Evolutionary conservation across 2,888 invertebrate genomes (phyloP).

Genomic region (Microplitis manilae): DNA sequence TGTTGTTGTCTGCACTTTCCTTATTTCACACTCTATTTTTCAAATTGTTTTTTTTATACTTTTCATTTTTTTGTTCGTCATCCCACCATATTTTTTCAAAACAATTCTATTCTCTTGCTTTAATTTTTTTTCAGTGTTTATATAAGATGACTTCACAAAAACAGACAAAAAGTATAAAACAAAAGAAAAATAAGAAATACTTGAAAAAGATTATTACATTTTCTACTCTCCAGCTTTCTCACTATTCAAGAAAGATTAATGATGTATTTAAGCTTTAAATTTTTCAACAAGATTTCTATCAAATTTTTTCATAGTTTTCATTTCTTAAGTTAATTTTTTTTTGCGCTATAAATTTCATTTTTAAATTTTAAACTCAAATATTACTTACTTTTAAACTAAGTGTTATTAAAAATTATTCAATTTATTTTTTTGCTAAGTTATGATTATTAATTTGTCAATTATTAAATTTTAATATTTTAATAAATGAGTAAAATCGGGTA

Average conservation of each 20-base stretch:
- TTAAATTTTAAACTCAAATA: background rate
- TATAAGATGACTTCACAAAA: background rate
- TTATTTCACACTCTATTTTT: slow-evolving; percentile 19
- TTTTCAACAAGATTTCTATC: background rate
- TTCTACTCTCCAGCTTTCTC: background rate
- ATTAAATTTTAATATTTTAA: too few species aligned
- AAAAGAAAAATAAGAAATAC: background rate
- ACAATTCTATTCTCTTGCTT: slow-evolving; percentile 14
- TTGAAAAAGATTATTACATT: background rate
- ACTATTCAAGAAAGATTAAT: background rate
- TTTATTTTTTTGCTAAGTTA: too few species aligned
- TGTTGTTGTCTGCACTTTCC: slow-evolving; percentile 19
- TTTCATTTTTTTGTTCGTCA: background rate
- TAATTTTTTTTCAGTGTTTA: background rate
- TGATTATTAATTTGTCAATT: too few species aligned
- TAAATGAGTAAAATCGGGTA: too few species aligned
- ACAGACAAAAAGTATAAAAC: background rate
- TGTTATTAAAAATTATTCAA: too few species aligned
- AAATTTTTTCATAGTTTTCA: background rate
- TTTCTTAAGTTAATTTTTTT: background rate
- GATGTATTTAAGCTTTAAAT: background rate
- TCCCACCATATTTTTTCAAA: slow-evolving; percentile 19
- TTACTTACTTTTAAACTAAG: background rate
- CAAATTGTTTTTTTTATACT: background rate
- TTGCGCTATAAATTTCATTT: background rate